Evolutionary conservation across 2,113 vertebrate species (phyloP), one percentile per base, ranked within the genome.

Genomic region (Zosterops lateralis): DNA sequence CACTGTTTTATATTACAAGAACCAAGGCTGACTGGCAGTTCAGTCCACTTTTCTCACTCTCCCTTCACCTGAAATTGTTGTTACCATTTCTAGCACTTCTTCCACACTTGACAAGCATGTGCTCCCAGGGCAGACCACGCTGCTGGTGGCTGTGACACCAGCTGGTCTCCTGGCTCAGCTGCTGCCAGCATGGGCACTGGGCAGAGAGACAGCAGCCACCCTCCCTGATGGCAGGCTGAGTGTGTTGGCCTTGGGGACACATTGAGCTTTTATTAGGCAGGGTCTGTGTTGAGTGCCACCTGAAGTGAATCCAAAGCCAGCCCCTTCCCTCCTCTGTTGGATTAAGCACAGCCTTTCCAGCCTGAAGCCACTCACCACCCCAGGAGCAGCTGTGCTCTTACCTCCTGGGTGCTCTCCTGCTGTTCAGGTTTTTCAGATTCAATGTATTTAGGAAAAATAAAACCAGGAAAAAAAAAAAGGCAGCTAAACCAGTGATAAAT

Each of bases 91-190:
- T 50, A 31, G 40, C 17, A 50, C 50, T 66, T 57, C 26, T 68
- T 84, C 57, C 28, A 29, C 40, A 17, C 20, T 78, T 17, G 17
- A 60, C 1, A 3, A 57, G 11, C 65, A 42, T 38, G 71, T 83
- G 8, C 38, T 68, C 12, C 31, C 1, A 1, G 31, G 81, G 38
- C 13, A 6, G 31, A 36, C 34, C 12, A 1, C 0, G 3, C 47
- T 83, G 36, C 81, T 4, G n/a, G 79, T 4, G n/a, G 29, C 53
- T 89, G 53, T 3, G 3, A 32, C 28, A 38, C 72, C 67, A 45
- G 76, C 72, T 91, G 57, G 34, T 78, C 22, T 87, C 26, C 71
- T 45, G 61, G 60, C 60, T 85, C 1, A 12, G 65, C 80, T 73
- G 71, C 66, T 73, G 71, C 71, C 86, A 74, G 70, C 66, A 18